These are phyloP conservation scores for Amblyjoppa fuscipennis DNA, from an alignment of 2,888 invertebrate genomes.

Conservation along the genomic window DNA sequence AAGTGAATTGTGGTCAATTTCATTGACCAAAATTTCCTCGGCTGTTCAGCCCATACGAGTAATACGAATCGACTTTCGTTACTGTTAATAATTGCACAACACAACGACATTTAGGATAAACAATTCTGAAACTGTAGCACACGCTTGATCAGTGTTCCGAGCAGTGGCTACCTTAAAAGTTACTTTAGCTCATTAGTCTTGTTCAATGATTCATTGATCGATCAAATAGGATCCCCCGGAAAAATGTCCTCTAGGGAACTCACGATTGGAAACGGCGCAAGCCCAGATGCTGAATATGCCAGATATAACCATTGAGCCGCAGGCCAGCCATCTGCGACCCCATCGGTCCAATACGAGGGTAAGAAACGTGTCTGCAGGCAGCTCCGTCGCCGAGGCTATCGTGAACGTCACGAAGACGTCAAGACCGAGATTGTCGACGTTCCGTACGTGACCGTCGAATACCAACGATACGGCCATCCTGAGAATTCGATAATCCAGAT, in stretches of 20 bases:
- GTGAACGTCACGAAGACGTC: slow-evolving; percentile 95
- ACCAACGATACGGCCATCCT: slow-evolving; percentile 94
- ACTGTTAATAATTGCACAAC: too few species aligned
- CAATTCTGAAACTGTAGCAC: too few species aligned
- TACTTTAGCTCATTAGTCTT: too few species aligned
- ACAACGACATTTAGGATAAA: too few species aligned
- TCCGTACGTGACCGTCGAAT: slow-evolving; percentile 95
- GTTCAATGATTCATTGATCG: too few species aligned
- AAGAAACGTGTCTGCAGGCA: slow-evolving; percentile 94
- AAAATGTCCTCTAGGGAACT: slow-evolving; percentile 66
- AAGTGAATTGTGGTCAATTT: too few species aligned
- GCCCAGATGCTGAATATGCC: slow-evolving; percentile 93
- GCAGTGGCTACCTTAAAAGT: too few species aligned
- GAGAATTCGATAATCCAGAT: slow-evolving; percentile 25
- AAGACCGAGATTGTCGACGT: slow-evolving; percentile 93
- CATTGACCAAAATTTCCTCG: too few species aligned
- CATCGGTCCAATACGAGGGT: slow-evolving; percentile 92
- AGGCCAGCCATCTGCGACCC: slow-evolving; percentile 94
- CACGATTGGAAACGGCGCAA: slow-evolving; percentile 91
- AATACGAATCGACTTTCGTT: too few species aligned
- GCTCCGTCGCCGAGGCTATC: slow-evolving; percentile 92
- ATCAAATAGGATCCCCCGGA: too few species aligned
- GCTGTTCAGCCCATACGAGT: too few species aligned
- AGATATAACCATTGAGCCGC: slow-evolving; percentile 92
- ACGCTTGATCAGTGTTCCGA: too few species aligned